Evolutionary conservation across 2,888 invertebrate genomes (phyloP), one percentile per base, ranked within the genome.

Genomic region (Parochlus steinenii): DNA sequence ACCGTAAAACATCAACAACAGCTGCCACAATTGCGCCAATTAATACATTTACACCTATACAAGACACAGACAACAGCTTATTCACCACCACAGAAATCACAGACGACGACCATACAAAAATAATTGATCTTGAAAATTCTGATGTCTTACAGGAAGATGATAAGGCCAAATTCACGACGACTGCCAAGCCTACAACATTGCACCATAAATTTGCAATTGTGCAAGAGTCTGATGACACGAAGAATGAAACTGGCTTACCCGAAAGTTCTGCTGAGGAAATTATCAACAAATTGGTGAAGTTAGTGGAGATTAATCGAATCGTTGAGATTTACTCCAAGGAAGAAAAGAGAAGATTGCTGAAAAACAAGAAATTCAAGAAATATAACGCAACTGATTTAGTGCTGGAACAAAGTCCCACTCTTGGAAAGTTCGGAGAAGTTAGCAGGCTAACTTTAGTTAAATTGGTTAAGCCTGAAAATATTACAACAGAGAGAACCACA

Each of bases 351-450:
- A 65, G 67, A 14, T 46, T 65, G 6, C 67, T 69, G 41, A 67
- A 66, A 42, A 66, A 69, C 38, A 61, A 65, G 15, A 52, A 61
- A 7, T 62, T 67, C 31, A 65, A 67, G 50, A 62, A 63, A 44
- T 30, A 30, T 14, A 36, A 36, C 12, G 63, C 14, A 6, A 45
- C 65, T 0, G 53, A 62, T 46, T 56, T 67, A 2, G 63, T 62
- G 47, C 56, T 70, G n/a, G 71, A 72, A 48, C 64, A 64, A 41
- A 59, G 67, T 47, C 71, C 74, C 1, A 65, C 64, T 11, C 47
- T 71, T 2, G 70, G 75, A 46, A 71, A 71, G 58, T 67, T 77
- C 40, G 76, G 76, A 28, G 74, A 72, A 53, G 71, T 78, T 0
- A 76, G 71, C 50, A 64, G 76, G 43, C 69, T 68, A 22, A 74